These are phyloP conservation scores for Centropristis striata DNA, from an alignment of 2,113 vertebrate species.

Conservation along the genomic window DNA sequence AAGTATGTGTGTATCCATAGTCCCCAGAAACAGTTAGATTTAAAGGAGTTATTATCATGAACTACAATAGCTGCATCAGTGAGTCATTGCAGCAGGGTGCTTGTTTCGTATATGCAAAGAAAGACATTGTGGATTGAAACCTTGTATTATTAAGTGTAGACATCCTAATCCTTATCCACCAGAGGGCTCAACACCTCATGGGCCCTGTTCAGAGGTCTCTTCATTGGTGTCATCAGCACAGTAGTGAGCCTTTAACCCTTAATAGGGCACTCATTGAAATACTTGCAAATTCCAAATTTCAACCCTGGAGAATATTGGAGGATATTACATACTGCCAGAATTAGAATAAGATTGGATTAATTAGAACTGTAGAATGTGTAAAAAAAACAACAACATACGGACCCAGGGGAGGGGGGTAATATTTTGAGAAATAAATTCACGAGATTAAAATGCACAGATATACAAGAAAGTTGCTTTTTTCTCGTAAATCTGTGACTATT, in stretches of 20 bases:
- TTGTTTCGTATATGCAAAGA: neutral
- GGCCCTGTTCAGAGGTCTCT: neutral
- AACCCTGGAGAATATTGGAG: no score
- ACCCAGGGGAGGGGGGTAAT: no score
- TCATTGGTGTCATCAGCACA: neutral
- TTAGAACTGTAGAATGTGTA: no score
- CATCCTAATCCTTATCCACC: neutral
- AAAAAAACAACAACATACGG: no score
- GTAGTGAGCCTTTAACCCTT: neutral
- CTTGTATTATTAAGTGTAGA: neutral
- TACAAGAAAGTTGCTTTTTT: no score
- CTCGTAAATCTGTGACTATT: no score
- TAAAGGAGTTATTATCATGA: neutral
- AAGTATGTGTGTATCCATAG: neutral
- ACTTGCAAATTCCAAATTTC: no score
- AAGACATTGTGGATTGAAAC: neutral
- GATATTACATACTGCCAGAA: no score
- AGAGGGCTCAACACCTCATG: neutral
- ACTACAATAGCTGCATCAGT: neutral
- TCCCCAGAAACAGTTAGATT: neutral
- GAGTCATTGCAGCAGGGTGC: neutral
- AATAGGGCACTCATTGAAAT: no score
- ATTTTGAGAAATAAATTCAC: no score
- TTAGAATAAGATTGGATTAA: no score
- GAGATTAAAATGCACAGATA: no score